phyloP scores from a whole-genome alignment of 2,113 vertebrate species.

The Alethe diademata region DNA sequence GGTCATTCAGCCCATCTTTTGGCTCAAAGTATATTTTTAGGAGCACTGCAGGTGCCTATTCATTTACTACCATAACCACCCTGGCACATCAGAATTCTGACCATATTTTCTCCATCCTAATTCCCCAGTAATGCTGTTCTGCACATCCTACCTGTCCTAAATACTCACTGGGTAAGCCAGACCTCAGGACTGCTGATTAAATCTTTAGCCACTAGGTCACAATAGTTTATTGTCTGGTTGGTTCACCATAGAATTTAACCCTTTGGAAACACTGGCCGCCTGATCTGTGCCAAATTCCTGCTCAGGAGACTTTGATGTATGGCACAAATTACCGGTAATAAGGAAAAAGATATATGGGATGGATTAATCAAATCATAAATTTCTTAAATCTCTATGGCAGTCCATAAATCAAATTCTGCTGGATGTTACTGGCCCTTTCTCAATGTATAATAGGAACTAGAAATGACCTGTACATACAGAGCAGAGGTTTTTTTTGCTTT shows the following conservation, averaged over 20 bases:
- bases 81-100: neutral
- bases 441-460: neutral
- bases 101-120: neutral
- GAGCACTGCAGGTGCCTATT: neutral
- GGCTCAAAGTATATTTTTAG: neutral
- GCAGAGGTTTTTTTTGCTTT: neutral
- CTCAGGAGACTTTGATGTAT: constrained; percentile 11
- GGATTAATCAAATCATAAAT: constrained; percentile 66
- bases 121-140: neutral
- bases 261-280: neutral
- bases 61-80: neutral
- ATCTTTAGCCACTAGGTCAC: constrained; percentile 32
- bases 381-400: constrained; percentile 40
- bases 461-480: neutral
- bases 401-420: constrained; percentile 33
- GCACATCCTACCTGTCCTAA: neutral
- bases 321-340: constrained; percentile 42
- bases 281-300: constrained; percentile 4
- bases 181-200: neutral
- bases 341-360: constrained; percentile 51
- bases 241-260: constrained; percentile 19
- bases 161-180: constrained; percentile 6
- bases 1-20: neutral
- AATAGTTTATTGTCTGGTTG: neutral
- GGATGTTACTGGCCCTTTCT: neutral